Base-by-base conservation (phyloP, 2,888 invertebrate species). In the Micoletzkya japonica region DNA sequence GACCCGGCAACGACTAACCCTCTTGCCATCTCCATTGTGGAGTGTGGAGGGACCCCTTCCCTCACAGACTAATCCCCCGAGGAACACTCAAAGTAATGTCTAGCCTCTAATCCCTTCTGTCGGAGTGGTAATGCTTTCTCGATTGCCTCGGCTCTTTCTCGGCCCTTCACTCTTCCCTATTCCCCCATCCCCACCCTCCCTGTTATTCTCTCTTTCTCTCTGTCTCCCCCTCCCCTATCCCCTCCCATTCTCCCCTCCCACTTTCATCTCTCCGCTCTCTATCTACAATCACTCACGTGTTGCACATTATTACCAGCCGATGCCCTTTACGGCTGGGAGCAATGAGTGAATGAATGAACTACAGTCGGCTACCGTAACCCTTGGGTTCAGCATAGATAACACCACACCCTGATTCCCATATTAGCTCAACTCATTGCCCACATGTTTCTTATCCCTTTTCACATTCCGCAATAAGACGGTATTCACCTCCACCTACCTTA, bases 61-160 rank as follows among this genome's bases (percentile, higher is more conserved):
- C n/a, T n/a, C n/a, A n/a, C n/a, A n/a, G n/a, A n/a, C n/a, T n/a
- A n/a, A n/a, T n/a, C n/a, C n/a, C n/a, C n/a, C n/a, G n/a, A n/a
- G n/a, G n/a, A n/a, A n/a, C n/a, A n/a, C n/a, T n/a, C n/a, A n/a
- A n/a, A n/a, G n/a, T n/a, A n/a, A n/a, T n/a, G n/a, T n/a, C n/a
- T n/a, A n/a, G n/a, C n/a, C n/a, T n/a, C n/a, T n/a, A n/a, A n/a
- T n/a, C n/a, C n/a, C n/a, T n/a, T n/a, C n/a, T n/a, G n/a, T n/a
- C n/a, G n/a, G n/a, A n/a, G n/a, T n/a, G n/a, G n/a, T n/a, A 63
- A 63, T 50, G 50, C 63, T 63, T 50, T 49, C 49, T 61, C 61
- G 10, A 61, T 49, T 61, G 39, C 63, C 44, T 60, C 39, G 44
- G 30, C 32, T 28, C 44, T 14, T 28, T 32, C 50, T 63, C 49